Base-by-base conservation (phyloP, 2,888 invertebrate genomes). In the Uropetala carovei region DNA sequence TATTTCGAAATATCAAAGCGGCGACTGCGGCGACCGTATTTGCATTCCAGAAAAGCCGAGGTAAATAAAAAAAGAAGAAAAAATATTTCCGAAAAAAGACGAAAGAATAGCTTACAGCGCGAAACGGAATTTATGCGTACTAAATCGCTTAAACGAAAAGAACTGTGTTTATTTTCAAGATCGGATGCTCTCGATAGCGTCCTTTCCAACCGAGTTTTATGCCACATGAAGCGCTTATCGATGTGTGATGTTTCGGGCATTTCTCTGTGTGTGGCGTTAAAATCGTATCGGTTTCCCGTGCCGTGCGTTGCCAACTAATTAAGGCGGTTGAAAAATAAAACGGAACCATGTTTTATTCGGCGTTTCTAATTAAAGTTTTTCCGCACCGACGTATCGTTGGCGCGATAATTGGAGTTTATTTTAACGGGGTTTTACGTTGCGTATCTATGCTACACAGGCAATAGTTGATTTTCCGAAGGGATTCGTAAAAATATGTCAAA, bases 141-240 rank as follows among this genome's bases (percentile, higher is more conserved):
- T 89, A 89, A 89, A 89, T 89, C 89, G 89, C 89, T 89, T 89
- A 89, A 89, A 89, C 89, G 89, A 89, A 89, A 89, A 89, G 89
- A 89, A 64, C 89, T 30, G 89, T 89, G 89, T 89, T 89, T 89
- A 89, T 89, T 89, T 89, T 89, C 89, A 89, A 89, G 89, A 89
- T 89, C 89, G 89, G 89, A 64, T 64, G 89, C 68, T 89, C 18
- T 64, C 89, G 89, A 89, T 89, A 89, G 89, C 43, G 56, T 18
- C 56, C 89, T 60, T 43, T 43, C 64, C 18, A 83, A n/a, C 89
- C 89, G 68, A 68, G 89, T 89, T 89, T 89, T 89, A 89, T 68
- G 89, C 89, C 89, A 68, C 89, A 68, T 43, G 68, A 64, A 86
- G 43, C 89, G 89, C 89, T 89, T 89, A 89, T 89, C 89, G 89